These are phyloP conservation scores for Nymphalis polychloros DNA, from an alignment of 2,888 invertebrate species.

Conservation along the genomic window DNA sequence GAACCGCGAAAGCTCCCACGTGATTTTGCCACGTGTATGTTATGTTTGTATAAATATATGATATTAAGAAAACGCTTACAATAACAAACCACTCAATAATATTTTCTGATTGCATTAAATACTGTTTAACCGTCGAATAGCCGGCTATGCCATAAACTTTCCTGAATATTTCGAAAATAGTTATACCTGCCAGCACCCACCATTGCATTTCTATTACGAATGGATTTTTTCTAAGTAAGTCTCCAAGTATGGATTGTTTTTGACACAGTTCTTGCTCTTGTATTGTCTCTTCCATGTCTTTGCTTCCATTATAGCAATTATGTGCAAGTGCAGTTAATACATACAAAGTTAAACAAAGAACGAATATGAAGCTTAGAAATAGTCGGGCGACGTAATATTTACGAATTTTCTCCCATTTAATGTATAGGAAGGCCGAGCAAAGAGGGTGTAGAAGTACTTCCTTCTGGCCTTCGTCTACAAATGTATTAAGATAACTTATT, in stretches of 20 bases:
- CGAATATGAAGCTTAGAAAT: slow-evolving; percentile 89
- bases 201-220: slow-evolving; percentile 90
- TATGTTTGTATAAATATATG: slow-evolving; percentile 88
- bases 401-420: slow-evolving; percentile 95
- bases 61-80: slow-evolving; percentile 90
- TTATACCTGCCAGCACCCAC: slow-evolving; percentile 90
- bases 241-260: slow-evolving; percentile 89
- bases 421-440: slow-evolving; percentile 92
- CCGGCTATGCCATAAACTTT: slow-evolving; percentile 92
- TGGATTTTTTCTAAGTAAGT: slow-evolving; percentile 88
- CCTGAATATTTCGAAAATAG: slow-evolving; percentile 89
- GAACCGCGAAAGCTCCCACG: slow-evolving; percentile 91
- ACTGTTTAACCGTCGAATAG: slow-evolving; percentile 90
- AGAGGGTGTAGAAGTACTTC: slow-evolving; percentile 92
- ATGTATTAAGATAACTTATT: slow-evolving; percentile 92
- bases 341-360: slow-evolving; percentile 89
- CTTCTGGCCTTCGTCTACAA: slow-evolving; percentile 94
- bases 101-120: slow-evolving; percentile 91
- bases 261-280: slow-evolving; percentile 89
- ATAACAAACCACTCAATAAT: slow-evolving; percentile 94
- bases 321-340: slow-evolving; percentile 91
- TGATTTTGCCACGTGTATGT: slow-evolving; percentile 92
- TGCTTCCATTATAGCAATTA: slow-evolving; percentile 91
- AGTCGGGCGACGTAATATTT: slow-evolving; percentile 92
- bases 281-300: slow-evolving; percentile 87